phyloP scores from a whole-genome alignment of 2,113 vertebrate species.

The Mellivora capensis region DNA sequence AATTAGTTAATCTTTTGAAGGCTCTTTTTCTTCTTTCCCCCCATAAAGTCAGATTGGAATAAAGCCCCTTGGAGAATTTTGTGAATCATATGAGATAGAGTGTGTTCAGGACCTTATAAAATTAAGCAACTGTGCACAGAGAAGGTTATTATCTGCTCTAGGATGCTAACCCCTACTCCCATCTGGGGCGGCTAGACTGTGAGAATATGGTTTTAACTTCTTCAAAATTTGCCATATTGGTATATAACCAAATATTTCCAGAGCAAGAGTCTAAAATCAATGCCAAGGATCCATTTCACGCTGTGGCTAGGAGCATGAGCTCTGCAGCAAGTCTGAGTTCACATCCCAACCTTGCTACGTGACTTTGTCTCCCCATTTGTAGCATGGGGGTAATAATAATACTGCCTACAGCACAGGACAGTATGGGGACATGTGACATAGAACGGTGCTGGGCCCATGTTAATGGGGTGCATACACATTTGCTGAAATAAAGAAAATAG shows the following conservation, averaged over 20 bases:
- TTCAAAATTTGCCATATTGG: neutral
- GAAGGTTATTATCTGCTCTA: neutral
- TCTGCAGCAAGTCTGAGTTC: neutral
- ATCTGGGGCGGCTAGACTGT: neutral
- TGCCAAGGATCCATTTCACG: neutral
- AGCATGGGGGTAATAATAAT: neutral
- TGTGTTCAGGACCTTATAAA: neutral
- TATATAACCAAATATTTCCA: neutral
- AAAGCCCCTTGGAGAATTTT: constrained; percentile 22
- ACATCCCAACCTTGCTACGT: neutral
- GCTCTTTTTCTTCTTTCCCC: neutral
- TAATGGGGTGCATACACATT: neutral
- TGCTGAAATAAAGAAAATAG: neutral
- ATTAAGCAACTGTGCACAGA: neutral
- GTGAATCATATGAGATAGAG: neutral
- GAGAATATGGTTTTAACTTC: neutral
- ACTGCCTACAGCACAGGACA: too few relatives aligned
- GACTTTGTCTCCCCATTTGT: neutral
- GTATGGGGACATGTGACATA: neutral
- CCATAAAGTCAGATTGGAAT: neutral
- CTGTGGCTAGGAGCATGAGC: neutral
- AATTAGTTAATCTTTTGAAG: neutral
- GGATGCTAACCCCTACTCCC: neutral
- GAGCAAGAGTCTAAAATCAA: neutral
- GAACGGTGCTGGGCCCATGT: neutral